A percentile compares a stretch with the other conserved stretches of the same genome.
Evolutionary conservation across 1,140 invertebrate genomes (phyloP).

Genomic region (Penaeus vannamei): DNA sequence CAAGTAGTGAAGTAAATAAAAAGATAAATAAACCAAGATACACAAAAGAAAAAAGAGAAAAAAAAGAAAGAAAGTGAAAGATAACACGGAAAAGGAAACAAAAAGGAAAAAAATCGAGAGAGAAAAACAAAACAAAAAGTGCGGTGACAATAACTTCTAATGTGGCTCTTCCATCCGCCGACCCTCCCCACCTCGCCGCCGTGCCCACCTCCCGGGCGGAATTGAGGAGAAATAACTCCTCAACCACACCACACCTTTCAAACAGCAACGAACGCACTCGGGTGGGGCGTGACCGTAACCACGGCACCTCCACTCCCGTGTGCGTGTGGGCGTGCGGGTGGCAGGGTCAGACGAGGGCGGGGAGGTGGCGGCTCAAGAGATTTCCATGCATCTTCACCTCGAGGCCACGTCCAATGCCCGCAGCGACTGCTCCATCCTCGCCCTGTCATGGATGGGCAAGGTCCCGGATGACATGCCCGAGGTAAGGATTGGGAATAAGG

Average conservation of each 20-base stretch:
- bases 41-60: too few species aligned
- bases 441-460: conserved; percentile 98
- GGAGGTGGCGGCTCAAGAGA: background rate
- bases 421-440: conserved; percentile 95
- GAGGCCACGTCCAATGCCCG: conserved; percentile 92
- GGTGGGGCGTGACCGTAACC: background rate
- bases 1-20: too few species aligned
- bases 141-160: too few species aligned
- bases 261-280: background rate
- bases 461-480: conserved; percentile 94
- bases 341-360: background rate
- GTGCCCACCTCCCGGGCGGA: too few species aligned
- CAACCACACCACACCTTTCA: background rate
- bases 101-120: too few species aligned
- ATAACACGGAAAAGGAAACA: too few species aligned
- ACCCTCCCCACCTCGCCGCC: too few species aligned
- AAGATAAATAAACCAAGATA: too few species aligned
- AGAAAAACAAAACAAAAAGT: too few species aligned
- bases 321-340: background rate
- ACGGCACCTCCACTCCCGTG: background rate
- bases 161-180: too few species aligned
- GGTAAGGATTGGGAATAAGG: conserved; percentile 75
- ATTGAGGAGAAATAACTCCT: background rate
- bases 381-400: conserved; percentile 79
- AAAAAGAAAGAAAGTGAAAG: too few species aligned